These are phyloP conservation scores for Lysiphlebus fabarum DNA, from an alignment of 1,140 invertebrate genomes.

Conservation along the genomic window DNA sequence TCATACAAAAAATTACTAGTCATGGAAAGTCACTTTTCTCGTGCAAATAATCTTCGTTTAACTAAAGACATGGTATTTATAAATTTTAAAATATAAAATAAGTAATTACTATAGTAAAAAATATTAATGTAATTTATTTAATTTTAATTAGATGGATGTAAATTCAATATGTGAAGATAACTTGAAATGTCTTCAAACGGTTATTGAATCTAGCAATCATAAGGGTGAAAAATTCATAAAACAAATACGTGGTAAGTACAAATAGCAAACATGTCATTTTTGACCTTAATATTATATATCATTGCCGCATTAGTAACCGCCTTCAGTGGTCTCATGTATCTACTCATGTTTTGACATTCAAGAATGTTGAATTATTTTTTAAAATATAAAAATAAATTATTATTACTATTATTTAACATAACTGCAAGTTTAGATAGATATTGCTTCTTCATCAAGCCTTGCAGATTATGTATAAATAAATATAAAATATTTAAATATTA, in stretches of 20 bases:
- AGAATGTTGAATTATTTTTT: not conserved
- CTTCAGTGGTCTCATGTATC: slow-evolving; percentile 31
- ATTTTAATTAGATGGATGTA: slow-evolving; percentile 63
- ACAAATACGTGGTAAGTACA: slow-evolving; percentile 52
- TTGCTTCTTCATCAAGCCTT: no score
- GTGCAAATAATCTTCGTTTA: slow-evolving; percentile 45
- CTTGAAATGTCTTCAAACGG: slow-evolving; percentile 63
- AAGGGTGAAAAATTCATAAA: slow-evolving; percentile 48
- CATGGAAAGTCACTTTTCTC: slow-evolving; percentile 58
- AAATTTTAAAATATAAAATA: no score
- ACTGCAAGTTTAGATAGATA: no score
- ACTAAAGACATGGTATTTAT: slow-evolving; percentile 57
- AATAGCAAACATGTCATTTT: slow-evolving; percentile 19
- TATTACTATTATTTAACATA: no score
- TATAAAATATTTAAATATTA: no score
- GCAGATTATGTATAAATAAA: no score
- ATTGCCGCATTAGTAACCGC: slow-evolving; percentile 34
- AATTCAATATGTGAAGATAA: slow-evolving; percentile 73
- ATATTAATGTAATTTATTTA: no score
- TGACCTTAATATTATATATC: slow-evolving; percentile 28
- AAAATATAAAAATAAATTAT: not conserved
- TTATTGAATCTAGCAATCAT: slow-evolving; percentile 54
- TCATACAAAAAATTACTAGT: slow-evolving; percentile 57
- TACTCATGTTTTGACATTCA: slow-evolving; percentile 26
- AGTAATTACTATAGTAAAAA: no score